Base-by-base conservation (phyloP, 2,113 vertebrate genomes). In the Sarotherodon lohbergeri region DNA sequence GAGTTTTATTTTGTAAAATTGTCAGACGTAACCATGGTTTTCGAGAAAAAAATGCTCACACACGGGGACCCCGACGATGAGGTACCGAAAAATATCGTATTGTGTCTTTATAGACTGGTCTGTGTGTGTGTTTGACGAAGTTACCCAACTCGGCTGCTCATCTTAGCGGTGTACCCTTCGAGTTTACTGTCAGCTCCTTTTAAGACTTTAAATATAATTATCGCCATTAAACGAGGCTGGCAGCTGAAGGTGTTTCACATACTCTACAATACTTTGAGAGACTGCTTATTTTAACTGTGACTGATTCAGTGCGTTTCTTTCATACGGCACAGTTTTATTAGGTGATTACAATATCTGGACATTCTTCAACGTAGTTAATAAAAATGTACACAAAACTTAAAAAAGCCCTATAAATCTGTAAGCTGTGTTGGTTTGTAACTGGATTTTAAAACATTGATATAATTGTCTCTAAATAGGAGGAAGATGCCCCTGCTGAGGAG, bases 21-120 rank as follows among this genome's bases (percentile, higher is more conserved):
- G 4, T 27, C 3, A 9, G 29, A n/a, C 4, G 19, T 36, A 66
- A 91, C 50, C 80, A 96, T 96, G 95, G 96, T 86, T 82, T 94
- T 94, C 16, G 95, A 96, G 59, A 90, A 78, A 43, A 96, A 96
- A 43, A 96, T 94, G 94, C 78, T 95, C 83, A 88, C 89, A 1
- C 61, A 91, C 71, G 95, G 87, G 8, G 95, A 96, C 24, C 95
- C 95, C 9, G 96, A 96, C 2, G 94, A 95, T 1, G 93, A 96
- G 95, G 95, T 96, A 90, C 7, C 6, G 22, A 34, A 68, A 80
- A 63, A 61, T 19, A 39, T 3, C 3, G 3, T 36, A 10, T 7
- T 29, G 36, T 12, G 16, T 16, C 2, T 10, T 52, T 84, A 41
- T 73, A 8, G 48, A 41, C 3, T 11, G 68, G 24, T 19, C 24